A percentile compares a stretch with the other conserved stretches of the same genome.
These are phyloP conservation scores for Sinhomidia bicolor DNA, from an alignment of 2,888 invertebrate species.

Conservation along the genomic window DNA sequence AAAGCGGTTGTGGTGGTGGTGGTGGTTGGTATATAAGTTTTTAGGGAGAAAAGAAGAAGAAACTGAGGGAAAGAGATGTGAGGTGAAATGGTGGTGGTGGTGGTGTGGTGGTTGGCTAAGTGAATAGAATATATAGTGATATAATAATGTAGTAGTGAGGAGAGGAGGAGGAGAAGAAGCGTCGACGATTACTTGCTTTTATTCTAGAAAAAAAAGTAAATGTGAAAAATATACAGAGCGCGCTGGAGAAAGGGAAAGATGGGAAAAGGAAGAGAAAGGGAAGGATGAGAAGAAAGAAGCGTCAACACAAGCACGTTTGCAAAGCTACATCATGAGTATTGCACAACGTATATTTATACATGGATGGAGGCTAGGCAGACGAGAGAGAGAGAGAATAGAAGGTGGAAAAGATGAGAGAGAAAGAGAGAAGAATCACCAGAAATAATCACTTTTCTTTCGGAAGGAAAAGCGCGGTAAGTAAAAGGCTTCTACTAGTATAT, in stretches of 20 bases:
- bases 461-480: slow-evolving; percentile 57
- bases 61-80: slow-evolving; percentile 21
- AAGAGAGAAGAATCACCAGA: slow-evolving; percentile 38
- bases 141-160: not conserved
- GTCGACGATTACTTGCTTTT: slow-evolving; percentile 54
- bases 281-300: not conserved
- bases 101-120: slow-evolving; percentile 9
- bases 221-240: too few relatives aligned
- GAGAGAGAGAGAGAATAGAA: too few relatives aligned
- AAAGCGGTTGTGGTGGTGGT: slow-evolving; percentile 39
- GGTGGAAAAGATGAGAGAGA: not conserved
- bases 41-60: slow-evolving; percentile 38
- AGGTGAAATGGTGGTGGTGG: slow-evolving; percentile 12
- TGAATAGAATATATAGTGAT: slow-evolving; percentile 62
- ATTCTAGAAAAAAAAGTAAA: slow-evolving; percentile 1
- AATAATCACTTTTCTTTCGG: slow-evolving; percentile 66
- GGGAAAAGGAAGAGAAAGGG: slow-evolving; percentile 53
- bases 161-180: slow-evolving; percentile 39
- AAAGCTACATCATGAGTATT: too few relatives aligned
- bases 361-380: too few relatives aligned
- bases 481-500: slow-evolving; percentile 46
- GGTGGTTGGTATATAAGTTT: too few relatives aligned
- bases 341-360: too few relatives aligned
- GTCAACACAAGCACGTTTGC: slow-evolving; percentile 37
- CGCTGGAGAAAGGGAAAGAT: slow-evolving; percentile 18